Evolutionary conservation across 2,888 invertebrate species (phyloP), one percentile per base, ranked within the genome.

Genomic region (Abrostola tripartita): DNA sequence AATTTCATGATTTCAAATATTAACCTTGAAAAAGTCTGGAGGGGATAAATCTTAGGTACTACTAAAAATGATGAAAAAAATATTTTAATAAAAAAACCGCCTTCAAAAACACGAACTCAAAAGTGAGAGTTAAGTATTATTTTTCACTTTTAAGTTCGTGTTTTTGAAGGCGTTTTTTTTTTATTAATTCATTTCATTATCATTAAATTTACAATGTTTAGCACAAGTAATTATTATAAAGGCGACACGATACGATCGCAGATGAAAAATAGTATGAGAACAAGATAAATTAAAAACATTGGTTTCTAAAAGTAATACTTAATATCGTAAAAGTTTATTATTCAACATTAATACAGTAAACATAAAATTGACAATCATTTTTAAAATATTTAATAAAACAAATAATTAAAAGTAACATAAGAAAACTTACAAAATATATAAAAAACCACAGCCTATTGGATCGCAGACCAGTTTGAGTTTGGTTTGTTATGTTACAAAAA

Each of bases 401-500:
- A 87, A 84, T 83, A 79, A 81, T 83, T 68, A 76, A 88, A 86
- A 86, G 79, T 83, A 85, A 86, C 65, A 76, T 71, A 73, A 70
- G 71, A 82, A 79, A 78, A 74, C 81, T 78, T 78, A 81, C 85
- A 76, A 88, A 83, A 86, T 87, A 90, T 83, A 90, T 86, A 88
- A 85, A 88, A 86, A 89, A 91, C 88, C 94, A 94, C 94, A 94
- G 94, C 94, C 94, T 92, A 91, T 92, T 91, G 89, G 88, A 94
- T 94, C 92, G 93, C 93, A 94, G 92, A 92, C 88, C 88, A 90
- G 90, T 89, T 86, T 81, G 76, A 85, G 83, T 91, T 91, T 89
- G 87, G 86, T 85, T 81, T 76, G 47, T 71, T 74, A 79, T 74
- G 68, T 71, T 74, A 75, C 67, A 70, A 77, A 76, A 69, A 71